A percentile compares a stretch with the other conserved stretches of the same genome.
phyloP scores from a whole-genome alignment of 2,797 vertebrate genomes.

The Calcarius lapponicus region DNA sequence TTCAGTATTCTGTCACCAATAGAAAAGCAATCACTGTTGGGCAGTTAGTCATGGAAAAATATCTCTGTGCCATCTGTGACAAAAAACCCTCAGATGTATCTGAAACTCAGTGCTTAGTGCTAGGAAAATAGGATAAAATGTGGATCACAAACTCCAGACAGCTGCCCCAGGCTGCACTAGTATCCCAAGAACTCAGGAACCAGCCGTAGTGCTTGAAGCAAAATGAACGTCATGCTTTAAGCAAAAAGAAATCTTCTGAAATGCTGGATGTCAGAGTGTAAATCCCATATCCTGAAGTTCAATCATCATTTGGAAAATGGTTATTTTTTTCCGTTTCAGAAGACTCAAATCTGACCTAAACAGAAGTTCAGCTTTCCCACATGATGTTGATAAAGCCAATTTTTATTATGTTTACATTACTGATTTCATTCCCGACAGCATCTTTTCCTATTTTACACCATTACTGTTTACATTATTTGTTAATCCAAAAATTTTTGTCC shows the following conservation, averaged over 20 bases:
- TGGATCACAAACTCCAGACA: neutral
- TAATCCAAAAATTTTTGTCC: neutral
- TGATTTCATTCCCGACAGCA: neutral
- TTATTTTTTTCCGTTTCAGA: neutral
- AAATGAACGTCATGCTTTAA: neutral
- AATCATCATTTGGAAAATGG: neutral
- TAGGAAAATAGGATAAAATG: neutral
- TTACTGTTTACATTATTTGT: neutral
- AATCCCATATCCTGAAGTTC: neutral
- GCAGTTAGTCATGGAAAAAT: neutral
- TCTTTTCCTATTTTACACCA: neutral
- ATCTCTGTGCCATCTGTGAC: neutral
- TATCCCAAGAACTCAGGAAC: neutral
- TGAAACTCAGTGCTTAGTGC: neutral
- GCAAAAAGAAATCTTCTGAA: neutral
- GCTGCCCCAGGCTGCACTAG: neutral
- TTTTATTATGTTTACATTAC: neutral
- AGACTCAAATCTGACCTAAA: neutral
- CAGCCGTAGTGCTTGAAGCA: neutral
- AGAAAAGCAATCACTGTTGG: neutral
- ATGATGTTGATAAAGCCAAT: neutral
- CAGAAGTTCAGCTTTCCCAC: neutral
- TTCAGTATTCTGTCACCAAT: neutral
- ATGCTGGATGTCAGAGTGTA: neutral
- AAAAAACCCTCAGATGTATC: neutral